phyloP scores from a whole-genome alignment of 2,797 vertebrate species.

The Tympanoctomys barrerae region DNA sequence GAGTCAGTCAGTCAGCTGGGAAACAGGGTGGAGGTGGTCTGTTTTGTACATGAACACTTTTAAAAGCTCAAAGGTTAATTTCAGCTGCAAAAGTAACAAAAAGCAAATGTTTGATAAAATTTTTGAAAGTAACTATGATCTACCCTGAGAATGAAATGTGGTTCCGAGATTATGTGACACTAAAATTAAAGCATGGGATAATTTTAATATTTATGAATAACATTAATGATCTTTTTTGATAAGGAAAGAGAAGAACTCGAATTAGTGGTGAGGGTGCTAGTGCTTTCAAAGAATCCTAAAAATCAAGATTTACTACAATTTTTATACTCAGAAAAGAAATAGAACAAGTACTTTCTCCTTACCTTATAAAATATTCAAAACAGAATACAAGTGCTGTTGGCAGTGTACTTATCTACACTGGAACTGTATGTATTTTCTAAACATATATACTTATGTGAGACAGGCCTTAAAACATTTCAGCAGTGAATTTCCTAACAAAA shows the following conservation, averaged over 20 bases:
- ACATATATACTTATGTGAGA: background rate
- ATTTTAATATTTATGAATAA: background rate
- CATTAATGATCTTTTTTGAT: background rate
- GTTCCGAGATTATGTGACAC: background rate
- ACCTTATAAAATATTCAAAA: background rate
- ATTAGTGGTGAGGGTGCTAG: background rate
- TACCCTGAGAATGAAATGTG: background rate
- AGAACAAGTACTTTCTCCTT: background rate
- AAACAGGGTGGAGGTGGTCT: background rate
- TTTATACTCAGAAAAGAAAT: background rate
- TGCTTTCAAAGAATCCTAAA: background rate
- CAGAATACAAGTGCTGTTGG: background rate
- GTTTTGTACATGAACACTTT: background rate
- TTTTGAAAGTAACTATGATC: slow-evolving; percentile 12
- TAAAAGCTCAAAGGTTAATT: slow-evolving; percentile 27
- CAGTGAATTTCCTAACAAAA: background rate
- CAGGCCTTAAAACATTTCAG: background rate
- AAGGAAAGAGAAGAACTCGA: background rate
- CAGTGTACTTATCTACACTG: background rate
- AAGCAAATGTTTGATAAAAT: slow-evolving; percentile 10
- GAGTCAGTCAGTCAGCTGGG: background rate
- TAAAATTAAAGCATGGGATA: background rate
- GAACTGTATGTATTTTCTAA: background rate
- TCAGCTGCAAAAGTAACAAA: slow-evolving; percentile 36
- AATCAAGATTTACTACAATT: background rate